Conservation (phyloP, 2,113 vertebrate species). For the Atherinomorus stipes region DNA sequence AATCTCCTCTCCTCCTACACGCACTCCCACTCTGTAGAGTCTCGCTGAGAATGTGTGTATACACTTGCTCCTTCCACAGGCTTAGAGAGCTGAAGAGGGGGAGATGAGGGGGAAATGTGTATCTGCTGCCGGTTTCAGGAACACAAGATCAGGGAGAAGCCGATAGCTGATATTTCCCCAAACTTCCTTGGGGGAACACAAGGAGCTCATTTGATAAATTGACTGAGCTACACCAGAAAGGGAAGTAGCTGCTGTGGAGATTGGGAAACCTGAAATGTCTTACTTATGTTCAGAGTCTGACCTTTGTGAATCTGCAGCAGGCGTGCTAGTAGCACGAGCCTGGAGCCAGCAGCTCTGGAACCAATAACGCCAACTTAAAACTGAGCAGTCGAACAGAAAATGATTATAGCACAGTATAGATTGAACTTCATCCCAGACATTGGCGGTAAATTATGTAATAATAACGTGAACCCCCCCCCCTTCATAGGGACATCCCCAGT, state of each 20-base stretch:
- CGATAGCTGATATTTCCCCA: conserved; percentile 48
- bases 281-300: conserved; percentile 41
- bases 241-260: conserved; percentile 26
- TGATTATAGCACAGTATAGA: conserved; percentile 9
- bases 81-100: conserved; percentile 2
- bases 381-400: conserved; percentile 7
- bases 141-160: conserved; percentile 45
- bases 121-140: conserved; percentile 58
- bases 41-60: conserved; percentile 48
- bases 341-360: conserved; percentile 16
- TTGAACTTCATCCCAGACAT: conserved; percentile 26
- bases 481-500: conserved; percentile 17
- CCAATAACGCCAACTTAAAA: conserved; percentile 20
- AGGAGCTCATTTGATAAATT: conserved; percentile 48
- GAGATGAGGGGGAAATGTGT: conserved; percentile 26
- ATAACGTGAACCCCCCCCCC: conserved; percentile 56
- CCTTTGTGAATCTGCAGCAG: conserved; percentile 51
- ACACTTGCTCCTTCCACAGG: conserved; percentile 43
- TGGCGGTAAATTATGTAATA: conserved; percentile 43
- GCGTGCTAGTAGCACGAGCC: conserved; percentile 30
- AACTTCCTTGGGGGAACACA: conserved; percentile 36
- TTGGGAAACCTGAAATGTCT: conserved; percentile 41
- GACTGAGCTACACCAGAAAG: conserved; percentile 32
- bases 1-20: conserved; percentile 67
- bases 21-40: conserved; percentile 62